Evolutionary conservation across 2,888 invertebrate species (phyloP).

Genomic region (Catocala nupta): DNA sequence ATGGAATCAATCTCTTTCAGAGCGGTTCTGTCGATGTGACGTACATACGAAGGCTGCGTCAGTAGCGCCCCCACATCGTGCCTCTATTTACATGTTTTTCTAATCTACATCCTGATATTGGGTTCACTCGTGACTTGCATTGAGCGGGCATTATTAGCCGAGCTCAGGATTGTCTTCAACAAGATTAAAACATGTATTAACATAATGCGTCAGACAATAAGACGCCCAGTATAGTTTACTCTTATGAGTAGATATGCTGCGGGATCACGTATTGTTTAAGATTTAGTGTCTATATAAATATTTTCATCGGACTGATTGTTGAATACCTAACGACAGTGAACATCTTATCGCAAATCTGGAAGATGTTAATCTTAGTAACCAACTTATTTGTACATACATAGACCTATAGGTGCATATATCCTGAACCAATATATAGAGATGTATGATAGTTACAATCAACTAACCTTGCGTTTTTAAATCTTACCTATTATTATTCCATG

Average conservation of each 20-base stretch:
- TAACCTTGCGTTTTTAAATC: too few relatives aligned
- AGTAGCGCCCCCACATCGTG: conserved; percentile 54
- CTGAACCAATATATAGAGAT: too few relatives aligned
- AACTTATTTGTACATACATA: too few relatives aligned
- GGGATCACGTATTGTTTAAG: conserved; percentile 42
- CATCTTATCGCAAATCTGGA: too few relatives aligned
- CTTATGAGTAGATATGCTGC: conserved; percentile 53
- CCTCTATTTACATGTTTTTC: conserved; percentile 78
- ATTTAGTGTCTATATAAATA: conserved; percentile 30
- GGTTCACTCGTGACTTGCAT: conserved; percentile 80
- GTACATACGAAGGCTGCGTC: conserved; percentile 37
- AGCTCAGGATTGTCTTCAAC: conserved; percentile 55
- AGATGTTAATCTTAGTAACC: too few relatives aligned
- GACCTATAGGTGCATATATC: too few relatives aligned
- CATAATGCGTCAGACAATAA: conserved; percentile 74
- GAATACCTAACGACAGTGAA: conserved; percentile 9
- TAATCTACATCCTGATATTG: conserved; percentile 76
- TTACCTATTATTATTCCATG: too few relatives aligned
- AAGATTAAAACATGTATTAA: conserved; percentile 74
- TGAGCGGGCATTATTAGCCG: conserved; percentile 64
- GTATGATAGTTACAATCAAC: too few relatives aligned
- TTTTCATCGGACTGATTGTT: conserved; percentile 17
- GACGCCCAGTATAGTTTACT: conserved; percentile 66
- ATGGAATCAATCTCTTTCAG: conserved; percentile 45
- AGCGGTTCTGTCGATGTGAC: conserved; percentile 36